Percentiles rank a stretch among this genome's conserved stretches.
phyloP scores from a whole-genome alignment of 1,140 invertebrate species.

The Pseudachorutes palmiensis region DNA sequence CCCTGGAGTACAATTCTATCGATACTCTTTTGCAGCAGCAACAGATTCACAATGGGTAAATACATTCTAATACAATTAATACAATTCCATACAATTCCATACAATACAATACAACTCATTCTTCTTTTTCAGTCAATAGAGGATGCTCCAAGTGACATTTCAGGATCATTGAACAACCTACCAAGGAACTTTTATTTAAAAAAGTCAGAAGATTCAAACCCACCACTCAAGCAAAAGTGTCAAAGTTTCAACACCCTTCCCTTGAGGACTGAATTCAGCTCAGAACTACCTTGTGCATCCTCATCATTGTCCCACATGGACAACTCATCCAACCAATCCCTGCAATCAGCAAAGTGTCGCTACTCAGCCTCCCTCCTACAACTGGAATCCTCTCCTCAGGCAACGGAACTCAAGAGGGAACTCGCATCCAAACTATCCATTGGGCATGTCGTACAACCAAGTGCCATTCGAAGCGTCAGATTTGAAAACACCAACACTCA shows the following conservation, averaged over 20 bases:
- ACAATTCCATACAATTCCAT: too few relatives aligned
- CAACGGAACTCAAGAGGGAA: slow-evolving; percentile 27
- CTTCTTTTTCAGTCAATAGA: slow-evolving; percentile 26
- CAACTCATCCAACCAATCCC: background rate
- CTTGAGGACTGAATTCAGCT: background rate
- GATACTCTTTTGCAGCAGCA: slow-evolving; percentile 27
- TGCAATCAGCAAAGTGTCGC: slow-evolving; percentile 15
- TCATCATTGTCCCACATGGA: background rate
- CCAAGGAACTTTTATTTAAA: slow-evolving; percentile 34
- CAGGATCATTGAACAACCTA: slow-evolving; percentile 18
- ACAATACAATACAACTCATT: too few relatives aligned
- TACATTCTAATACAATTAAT: too few relatives aligned
- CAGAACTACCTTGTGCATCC: background rate
- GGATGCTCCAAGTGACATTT: slow-evolving; percentile 26
- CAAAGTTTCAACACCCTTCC: slow-evolving; percentile 30
- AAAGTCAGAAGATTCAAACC: background rate
- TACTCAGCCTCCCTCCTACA: slow-evolving; percentile 28
- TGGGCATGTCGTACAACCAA: background rate
- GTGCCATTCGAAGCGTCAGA: background rate
- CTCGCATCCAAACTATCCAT: slow-evolving; percentile 25
- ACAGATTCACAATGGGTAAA: slow-evolving; percentile 38
- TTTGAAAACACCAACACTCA: background rate
- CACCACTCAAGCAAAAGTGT: slow-evolving; percentile 28
- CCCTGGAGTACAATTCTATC: slow-evolving; percentile 32
- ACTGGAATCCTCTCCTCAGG: slow-evolving; percentile 25